Base-by-base conservation (phyloP, 2,797 vertebrate genomes). In the Anguilla megastoma region DNA sequence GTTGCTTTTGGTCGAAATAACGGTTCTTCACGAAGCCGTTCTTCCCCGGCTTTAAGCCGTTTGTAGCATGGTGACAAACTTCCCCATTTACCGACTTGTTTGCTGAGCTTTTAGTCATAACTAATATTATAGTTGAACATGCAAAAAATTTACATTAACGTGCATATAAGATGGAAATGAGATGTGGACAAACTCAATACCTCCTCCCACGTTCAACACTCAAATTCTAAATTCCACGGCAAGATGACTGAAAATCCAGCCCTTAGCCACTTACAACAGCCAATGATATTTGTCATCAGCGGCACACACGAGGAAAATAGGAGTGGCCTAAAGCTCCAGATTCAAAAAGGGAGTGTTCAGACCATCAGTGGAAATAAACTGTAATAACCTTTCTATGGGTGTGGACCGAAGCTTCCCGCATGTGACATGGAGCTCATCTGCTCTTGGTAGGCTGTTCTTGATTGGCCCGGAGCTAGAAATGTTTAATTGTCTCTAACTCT, bases 61-160 rank as follows among this genome's bases (percentile, higher is more conserved):
- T 95, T 88, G 87, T 92, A n/a, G 60, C 91, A 5, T 90, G 92
- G 85, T 90, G 93, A 92, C 93, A 89, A 86, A n/a, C 91, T 30
- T 92, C 92, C 88, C 94, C 92, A 85, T 93, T 92, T 87, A 90
- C 91, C 30, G 92, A 85, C 89, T 93, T 91, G 90, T 90, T 93
- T 48, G 88, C 91, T 89, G 94, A 91, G 94, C 92, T 95, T 30
- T 95, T 94, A 86, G 94, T 95, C 96, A 96, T 96, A 8, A 87
- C 92, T 79, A 58, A 66, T 88, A 54, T 50, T 74, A 90, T 93
- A 91, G 91, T 87, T 89, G 90, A 87, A 90, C 84, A 89, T 85
- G 86, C 33, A 89, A 76, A 76, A 88, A 88, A 87, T 89, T 88
- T 88, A 87, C 91, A 89, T 89, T 63, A 89, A 93, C 91, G 92